Evolutionary conservation across 2,113 vertebrate species (phyloP), one percentile per base, ranked within the genome.

Genomic region (Eulemur rufifrons): DNA sequence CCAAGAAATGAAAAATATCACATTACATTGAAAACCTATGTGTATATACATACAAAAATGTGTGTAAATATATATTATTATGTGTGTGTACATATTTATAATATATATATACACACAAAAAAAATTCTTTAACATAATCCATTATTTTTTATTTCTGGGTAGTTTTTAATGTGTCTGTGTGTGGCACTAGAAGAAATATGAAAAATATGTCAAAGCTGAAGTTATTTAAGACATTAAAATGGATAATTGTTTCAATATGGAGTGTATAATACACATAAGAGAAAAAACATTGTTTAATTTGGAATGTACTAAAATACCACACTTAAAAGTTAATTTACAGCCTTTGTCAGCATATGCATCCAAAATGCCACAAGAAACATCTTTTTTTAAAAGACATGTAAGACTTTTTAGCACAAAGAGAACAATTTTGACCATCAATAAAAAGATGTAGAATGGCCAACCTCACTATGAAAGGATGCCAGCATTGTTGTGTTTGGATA

Each of bases 221-320:
- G 76, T 96, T 96, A 95, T 94, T 97, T 95, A 95, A 87, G 47
- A 93, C 56, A 95, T 94, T 95, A 94, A 96, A 96, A 89, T 81
- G 52, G 89, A 82, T 95, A 96, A 97, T 87, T 92, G 34, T 50
- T 96, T 96, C 95, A 98, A 66, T 92, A 92, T 92, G 86, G 52
- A 71, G 25, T 93, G 47, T 89, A 21, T 39, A 74, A 32, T 10
- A 85, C 54, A 84, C 86, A 91, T 1, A 85, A 64, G 52, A 97
- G 32, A 69, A 95, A 94, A 96, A 91, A 27, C 74, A 95, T 96
- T 96, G 91, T 97, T 96, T 96, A 84, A 94, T 96, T 96, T 93
- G 87, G 80, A 91, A 80, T 89, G 73, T 69, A 86, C 89, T 76
- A 89, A 94, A 97, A 96, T 81, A 52, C 25, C 34, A 68, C 64